These are phyloP conservation scores for Boloria euphrosyne DNA, from an alignment of 2,888 invertebrate species.

Conservation along the genomic window DNA sequence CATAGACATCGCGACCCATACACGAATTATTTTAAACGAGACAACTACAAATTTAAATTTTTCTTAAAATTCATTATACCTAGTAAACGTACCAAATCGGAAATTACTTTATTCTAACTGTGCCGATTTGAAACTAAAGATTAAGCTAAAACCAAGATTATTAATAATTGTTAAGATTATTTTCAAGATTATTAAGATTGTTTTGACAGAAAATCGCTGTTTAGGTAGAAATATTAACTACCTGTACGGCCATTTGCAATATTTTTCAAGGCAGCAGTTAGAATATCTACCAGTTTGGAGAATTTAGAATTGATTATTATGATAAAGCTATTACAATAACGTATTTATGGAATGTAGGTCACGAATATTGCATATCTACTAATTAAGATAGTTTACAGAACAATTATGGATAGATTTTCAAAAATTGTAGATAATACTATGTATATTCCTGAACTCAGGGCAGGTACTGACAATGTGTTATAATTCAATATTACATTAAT, in stretches of 20 bases:
- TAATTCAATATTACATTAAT: constrained; percentile 59
- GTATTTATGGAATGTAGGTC: constrained; percentile 16
- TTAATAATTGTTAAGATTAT: too few species aligned
- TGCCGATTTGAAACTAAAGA: too few species aligned
- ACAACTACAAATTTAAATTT: not conserved
- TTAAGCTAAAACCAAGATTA: too few species aligned
- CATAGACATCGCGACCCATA: constrained; percentile 22
- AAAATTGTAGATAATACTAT: constrained; percentile 39
- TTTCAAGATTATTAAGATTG: too few species aligned
- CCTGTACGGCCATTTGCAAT: too few species aligned
- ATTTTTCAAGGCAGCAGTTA: too few species aligned
- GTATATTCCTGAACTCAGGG: constrained; percentile 74
- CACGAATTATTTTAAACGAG: constrained; percentile 1
- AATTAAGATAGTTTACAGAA: constrained; percentile 20
- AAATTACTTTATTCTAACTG: too few species aligned
- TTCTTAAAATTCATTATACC: too few species aligned
- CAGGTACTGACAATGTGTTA: constrained; percentile 75
- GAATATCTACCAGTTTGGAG: not conserved
- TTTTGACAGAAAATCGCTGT: too few species aligned
- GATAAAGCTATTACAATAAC: not conserved
- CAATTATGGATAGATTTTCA: constrained; percentile 29
- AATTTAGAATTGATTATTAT: not conserved
- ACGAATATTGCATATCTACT: constrained; percentile 11
- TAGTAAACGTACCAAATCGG: too few species aligned
- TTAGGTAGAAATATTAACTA: too few species aligned